Evolutionary conservation across 2,113 vertebrate genomes (phyloP), one percentile per base, ranked within the genome.

Genomic region (Girardinichthys multiradiatus): DNA sequence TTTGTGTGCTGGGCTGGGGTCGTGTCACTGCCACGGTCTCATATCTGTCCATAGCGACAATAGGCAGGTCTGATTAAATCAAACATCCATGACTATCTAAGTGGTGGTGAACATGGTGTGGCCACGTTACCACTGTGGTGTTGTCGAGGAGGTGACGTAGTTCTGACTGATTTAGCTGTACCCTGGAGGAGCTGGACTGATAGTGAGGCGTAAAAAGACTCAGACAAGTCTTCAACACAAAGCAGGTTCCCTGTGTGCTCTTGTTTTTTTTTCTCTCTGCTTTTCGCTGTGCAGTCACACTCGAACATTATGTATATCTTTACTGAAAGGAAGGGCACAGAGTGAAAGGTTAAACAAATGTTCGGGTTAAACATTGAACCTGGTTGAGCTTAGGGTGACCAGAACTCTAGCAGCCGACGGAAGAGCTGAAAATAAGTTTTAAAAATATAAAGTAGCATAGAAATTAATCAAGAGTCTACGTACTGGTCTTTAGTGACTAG

Each of bases 31-130:
- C 21, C 8, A 60, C 21, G 82, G 82, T 74, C 88, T 86, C 82
- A 77, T 87, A 89, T 90, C 82, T 89, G 82, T 81, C 75, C 77
- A 28, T 26, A 48, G 85, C 85, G 74, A 91, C 89, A 89, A 90
- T 85, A 60, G 80, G 72, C 57, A 59, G 57, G 81, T 85, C 87
- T 92, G 91, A 91, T 92, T 91, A 85, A 88, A 91, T 92, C 91
- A 88, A 90, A 88, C 80, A 77, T 84, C 83, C 83, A 59, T 87
- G 89, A 86, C 91, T 87, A 89, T 90, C 88, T 89, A 79, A 91
- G 85, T 71, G 79, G 80, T 64, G 31, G 81, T 81, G 83, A 84
- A 80, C 84, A 76, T 60, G 57, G 67, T 72, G 86, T 69, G 81
- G 82, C 68, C 64, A 2, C 70, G 85, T 87, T 65, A 74, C 83